Evolutionary conservation across 2,797 vertebrate genomes (phyloP).

Genomic region (Halcyon chelicuti): DNA sequence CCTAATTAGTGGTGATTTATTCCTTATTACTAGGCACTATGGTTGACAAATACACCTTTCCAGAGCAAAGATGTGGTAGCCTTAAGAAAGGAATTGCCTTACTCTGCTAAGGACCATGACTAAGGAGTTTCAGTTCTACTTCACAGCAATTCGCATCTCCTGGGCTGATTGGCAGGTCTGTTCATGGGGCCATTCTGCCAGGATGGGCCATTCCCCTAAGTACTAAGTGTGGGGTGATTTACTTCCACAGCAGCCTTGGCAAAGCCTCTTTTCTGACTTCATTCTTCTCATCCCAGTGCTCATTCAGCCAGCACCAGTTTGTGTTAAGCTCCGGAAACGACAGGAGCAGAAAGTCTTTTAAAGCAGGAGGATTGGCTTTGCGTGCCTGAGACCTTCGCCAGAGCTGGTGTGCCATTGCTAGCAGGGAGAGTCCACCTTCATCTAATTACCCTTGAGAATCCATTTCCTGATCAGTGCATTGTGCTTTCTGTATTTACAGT

Average conservation of each 20-base stretch:
- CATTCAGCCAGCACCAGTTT: neutral
- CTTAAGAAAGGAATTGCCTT: neutral
- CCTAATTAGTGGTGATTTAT: neutral
- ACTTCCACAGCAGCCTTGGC: neutral
- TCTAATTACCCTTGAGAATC: neutral
- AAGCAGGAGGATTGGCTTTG: neutral
- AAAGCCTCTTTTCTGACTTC: neutral
- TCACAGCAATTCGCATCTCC: neutral
- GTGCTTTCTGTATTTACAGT: neutral
- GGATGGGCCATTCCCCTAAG: neutral
- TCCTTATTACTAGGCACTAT: neutral
- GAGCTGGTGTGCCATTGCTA: neutral
- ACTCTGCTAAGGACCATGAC: neutral
- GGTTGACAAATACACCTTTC: neutral
- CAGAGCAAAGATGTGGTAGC: neutral
- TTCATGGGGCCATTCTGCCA: rapidly evolving
- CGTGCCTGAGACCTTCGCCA: neutral
- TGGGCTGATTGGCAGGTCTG: neutral
- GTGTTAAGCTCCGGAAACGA: neutral
- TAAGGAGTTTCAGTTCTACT: neutral
- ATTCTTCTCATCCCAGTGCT: neutral
- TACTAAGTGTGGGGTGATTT: neutral
- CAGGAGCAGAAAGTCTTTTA: neutral
- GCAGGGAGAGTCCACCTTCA: neutral
- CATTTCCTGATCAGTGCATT: neutral